Percentiles rank a stretch among this genome's conserved stretches.
Evolutionary conservation across 2,888 invertebrate species (phyloP).

Genomic region (Brenthis hecate): DNA sequence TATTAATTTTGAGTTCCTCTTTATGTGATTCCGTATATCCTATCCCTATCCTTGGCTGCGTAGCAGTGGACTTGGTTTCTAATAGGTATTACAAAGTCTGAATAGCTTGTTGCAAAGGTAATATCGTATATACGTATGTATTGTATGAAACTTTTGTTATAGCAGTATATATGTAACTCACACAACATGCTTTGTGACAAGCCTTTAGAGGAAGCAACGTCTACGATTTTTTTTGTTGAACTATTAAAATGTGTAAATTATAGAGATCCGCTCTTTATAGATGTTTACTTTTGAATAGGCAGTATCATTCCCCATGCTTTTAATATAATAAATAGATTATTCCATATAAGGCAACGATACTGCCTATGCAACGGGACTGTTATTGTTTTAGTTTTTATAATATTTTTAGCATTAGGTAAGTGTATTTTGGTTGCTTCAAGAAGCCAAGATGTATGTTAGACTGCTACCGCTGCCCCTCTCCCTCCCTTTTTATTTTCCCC

Average conservation of each 20-base stretch:
- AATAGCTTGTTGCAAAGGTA: conserved; percentile 80
- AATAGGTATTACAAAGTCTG: conserved; percentile 68
- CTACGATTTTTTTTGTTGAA: conserved; percentile 52
- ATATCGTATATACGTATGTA: conserved; percentile 54
- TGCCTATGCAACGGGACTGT: conserved; percentile 66
- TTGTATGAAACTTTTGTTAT: conserved; percentile 47
- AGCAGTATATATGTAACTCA: conserved; percentile 49
- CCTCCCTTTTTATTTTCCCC: conserved; percentile 72
- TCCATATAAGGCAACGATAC: conserved; percentile 63
- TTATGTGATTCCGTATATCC: conserved; percentile 40
- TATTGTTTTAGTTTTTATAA: conserved; percentile 67
- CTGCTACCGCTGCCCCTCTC: conserved; percentile 76
- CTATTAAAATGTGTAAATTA: conserved; percentile 70
- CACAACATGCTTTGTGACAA: conserved; percentile 73
- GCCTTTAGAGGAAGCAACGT: conserved; percentile 60
- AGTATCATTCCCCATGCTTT: conserved; percentile 65
- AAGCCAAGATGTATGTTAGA: conserved; percentile 82
- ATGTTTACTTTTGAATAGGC: conserved; percentile 76
- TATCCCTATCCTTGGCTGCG: conserved; percentile 63
- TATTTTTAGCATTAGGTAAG: conserved; percentile 79
- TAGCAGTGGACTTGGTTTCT: conserved; percentile 82
- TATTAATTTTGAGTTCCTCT: conserved; percentile 4
- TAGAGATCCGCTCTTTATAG: conserved; percentile 74
- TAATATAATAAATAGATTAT: conserved; percentile 34
- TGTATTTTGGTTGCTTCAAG: conserved; percentile 82